Conservation (phyloP, 2,113 vertebrate species). For the Lampris megalopsis region DNA sequence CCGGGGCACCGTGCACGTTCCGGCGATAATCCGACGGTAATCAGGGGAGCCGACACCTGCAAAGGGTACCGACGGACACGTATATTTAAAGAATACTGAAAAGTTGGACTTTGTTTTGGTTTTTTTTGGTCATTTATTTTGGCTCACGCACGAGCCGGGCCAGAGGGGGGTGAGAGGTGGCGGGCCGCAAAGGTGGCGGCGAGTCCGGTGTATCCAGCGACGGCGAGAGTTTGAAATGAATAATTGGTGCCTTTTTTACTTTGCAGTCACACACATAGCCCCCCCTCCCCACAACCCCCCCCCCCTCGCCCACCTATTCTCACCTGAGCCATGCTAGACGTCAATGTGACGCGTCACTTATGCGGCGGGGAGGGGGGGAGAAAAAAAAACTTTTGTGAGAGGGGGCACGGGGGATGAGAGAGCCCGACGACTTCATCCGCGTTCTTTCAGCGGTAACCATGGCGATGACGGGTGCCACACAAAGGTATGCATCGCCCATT, state of each 20-base stretch:
- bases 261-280: too few relatives aligned
- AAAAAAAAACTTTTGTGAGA: not conserved
- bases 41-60: conserved; percentile 28
- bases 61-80: conserved; percentile 45
- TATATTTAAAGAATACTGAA: conserved; percentile 50
- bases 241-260: too few relatives aligned
- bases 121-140: conserved; percentile 7
- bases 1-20: conserved; percentile 62
- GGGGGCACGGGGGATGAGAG: conserved; percentile 34
- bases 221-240: too few relatives aligned
- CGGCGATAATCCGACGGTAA: conserved; percentile 65
- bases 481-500: not conserved
- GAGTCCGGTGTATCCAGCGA: too few relatives aligned
- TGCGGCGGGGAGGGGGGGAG: not conserved
- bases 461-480: conserved; percentile 3
- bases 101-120: conserved; percentile 32
- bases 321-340: not conserved
- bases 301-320: not conserved
- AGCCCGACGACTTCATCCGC: conserved; percentile 12
- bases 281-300: not conserved
- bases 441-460: conserved; percentile 44
- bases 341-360: conserved; percentile 14
- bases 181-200: too few relatives aligned
- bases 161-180: too few relatives aligned
- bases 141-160: not conserved